Percentiles rank a stretch among this genome's conserved stretches.
Conservation (phyloP, 2,888 invertebrate genomes). For the Diplolepis rosae region DNA sequence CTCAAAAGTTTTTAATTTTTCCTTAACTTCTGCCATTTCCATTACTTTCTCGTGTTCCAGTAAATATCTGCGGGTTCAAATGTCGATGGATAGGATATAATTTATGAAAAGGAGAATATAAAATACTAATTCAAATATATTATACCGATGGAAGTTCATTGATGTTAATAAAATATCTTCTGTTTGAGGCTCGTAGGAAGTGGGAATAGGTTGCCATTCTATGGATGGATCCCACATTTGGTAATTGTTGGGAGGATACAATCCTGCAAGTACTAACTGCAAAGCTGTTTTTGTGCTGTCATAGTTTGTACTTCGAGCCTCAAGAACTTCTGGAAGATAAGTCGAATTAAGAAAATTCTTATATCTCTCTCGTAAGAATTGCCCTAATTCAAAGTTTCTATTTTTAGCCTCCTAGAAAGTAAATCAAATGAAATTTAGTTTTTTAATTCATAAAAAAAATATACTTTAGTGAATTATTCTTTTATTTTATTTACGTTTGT, state of each 20-base stretch:
- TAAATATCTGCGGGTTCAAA: background rate
- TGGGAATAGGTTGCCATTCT: constrained; percentile 79
- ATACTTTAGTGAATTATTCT: background rate
- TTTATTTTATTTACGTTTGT: background rate
- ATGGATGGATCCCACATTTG: constrained; percentile 77
- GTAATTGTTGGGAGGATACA: constrained; percentile 78
- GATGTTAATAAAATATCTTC: constrained; percentile 40
- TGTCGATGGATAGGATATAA: background rate
- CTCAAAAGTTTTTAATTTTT: background rate
- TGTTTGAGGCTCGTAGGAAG: constrained; percentile 31
- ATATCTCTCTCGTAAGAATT: constrained; percentile 73
- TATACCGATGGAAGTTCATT: constrained; percentile 21
- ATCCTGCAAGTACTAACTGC: constrained; percentile 79
- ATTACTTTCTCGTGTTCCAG: background rate
- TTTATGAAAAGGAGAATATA: background rate
- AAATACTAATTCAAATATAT: constrained; percentile 15
- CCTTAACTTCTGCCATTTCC: background rate
- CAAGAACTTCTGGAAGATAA: constrained; percentile 67
- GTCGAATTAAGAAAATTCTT: constrained; percentile 71
- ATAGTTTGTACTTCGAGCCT: constrained; percentile 78
- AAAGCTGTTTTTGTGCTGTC: constrained; percentile 84
- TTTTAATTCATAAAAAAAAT: too few relatives aligned
- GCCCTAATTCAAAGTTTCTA: constrained; percentile 74
- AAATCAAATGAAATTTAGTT: background rate
- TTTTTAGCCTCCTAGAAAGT: constrained; percentile 74